A percentile compares a stretch with the other conserved stretches of the same genome.
These are phyloP conservation scores for Idaea straminata DNA, from an alignment of 2,888 invertebrate genomes.

Conservation along the genomic window DNA sequence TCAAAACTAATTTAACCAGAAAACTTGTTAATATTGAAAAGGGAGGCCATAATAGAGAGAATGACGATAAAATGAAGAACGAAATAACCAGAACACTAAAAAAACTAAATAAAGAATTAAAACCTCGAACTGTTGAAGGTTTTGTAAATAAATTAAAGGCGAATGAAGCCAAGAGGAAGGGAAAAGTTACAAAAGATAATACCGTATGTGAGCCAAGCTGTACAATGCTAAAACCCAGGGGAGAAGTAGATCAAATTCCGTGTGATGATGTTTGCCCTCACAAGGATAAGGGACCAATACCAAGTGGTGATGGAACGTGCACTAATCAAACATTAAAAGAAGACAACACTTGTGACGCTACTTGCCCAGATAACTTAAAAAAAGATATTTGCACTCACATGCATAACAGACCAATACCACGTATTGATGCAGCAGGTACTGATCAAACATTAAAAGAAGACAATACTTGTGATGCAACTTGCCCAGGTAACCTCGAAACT, in stretches of 20 bases:
- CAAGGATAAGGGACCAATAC: not conserved
- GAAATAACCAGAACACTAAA: constrained; percentile 42
- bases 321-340: not conserved
- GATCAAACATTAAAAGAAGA: not conserved
- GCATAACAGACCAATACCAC: not conserved
- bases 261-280: not conserved
- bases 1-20: constrained; percentile 41
- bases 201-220: not conserved
- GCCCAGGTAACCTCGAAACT: not conserved
- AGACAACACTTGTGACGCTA: not conserved
- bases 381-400: not conserved
- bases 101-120: constrained; percentile 37
- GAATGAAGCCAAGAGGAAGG: constrained; percentile 25
- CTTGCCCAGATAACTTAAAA: not conserved
- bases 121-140: constrained; percentile 29
- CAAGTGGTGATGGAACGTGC: not conserved
- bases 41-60: constrained; percentile 35
- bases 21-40: constrained; percentile 48
- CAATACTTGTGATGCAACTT: not conserved
- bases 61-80: constrained; percentile 43
- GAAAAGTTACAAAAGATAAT: not conserved
- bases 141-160: constrained; percentile 44
- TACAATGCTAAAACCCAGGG: not conserved
- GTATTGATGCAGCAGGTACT: not conserved
- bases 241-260: not conserved